Base-by-base conservation (phyloP, 2,888 invertebrate species). In the Aplocera efformata region DNA sequence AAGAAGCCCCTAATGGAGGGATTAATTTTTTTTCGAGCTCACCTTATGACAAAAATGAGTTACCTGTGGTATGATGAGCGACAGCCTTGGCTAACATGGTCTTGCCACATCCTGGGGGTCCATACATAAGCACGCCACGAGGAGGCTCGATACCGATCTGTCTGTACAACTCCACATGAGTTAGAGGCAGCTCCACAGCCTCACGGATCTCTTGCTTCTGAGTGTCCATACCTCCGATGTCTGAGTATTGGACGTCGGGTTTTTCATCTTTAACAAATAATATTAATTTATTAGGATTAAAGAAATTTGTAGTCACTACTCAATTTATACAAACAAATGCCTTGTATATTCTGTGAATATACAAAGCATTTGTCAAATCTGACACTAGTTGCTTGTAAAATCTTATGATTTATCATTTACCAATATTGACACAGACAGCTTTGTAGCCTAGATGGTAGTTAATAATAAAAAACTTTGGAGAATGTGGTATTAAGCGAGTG, bases 81-180 rank as follows among this genome's bases (percentile, higher is more conserved):
- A 98, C 98, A 52, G 98, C 98, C 79, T 99, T 99, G 20, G 99
- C 99, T 62, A 99, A 88, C 99, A 99, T 99, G 40, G 99, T 99
- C 88, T 99, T 99, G 17, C 99, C 99, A 80, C 99, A 99, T 1
- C 99, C 96, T 0, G 99, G 99, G n/a, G 99, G 99, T 0, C 99
- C 99, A 69, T 97, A 99, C 98, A 99, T 97, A 22, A 99, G 91
- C 1, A 99, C 99, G 59, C 98, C 98, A 10, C 98, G 90, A 0
- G 99, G 99, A 1, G 99, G 99, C 77, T 99, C 99, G 69, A 99
- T 99, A 80, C 99, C 99, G 68, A 96, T 96, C 90, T 99, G 99
- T 76, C 99, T 95, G 83, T 99, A 99, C 26, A 99, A 88, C 79
- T 99, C 99, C 69, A 98, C 98, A 77, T 99, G 99, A 9, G 99